These are phyloP conservation scores for Clarias magur DNA, from an alignment of 2,113 vertebrate species.

Conservation along the genomic window DNA sequence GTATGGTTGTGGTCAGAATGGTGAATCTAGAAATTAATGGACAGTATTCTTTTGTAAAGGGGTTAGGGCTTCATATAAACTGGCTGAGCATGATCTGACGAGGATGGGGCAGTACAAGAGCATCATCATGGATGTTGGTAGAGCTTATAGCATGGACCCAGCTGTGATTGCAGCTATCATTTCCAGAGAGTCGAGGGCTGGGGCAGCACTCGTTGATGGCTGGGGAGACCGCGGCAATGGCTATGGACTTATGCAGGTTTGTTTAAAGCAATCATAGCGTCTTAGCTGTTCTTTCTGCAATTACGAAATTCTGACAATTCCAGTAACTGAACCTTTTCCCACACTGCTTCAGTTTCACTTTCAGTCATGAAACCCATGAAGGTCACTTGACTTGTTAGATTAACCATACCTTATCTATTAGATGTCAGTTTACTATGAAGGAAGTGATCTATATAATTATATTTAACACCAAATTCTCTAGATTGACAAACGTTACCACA, in stretches of 20 bases:
- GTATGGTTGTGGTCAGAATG: background rate
- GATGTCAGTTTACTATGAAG: background rate
- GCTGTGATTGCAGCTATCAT: conserved; percentile 74
- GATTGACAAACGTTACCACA: conserved; percentile 71
- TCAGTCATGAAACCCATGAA: background rate
- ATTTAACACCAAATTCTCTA: background rate
- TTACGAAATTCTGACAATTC: background rate
- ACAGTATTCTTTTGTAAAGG: conserved; percentile 63
- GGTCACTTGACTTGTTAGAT: background rate
- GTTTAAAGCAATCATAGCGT: background rate
- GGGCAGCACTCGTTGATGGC: conserved; percentile 56
- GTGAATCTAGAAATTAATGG: too few relatives aligned
- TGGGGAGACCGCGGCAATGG: conserved; percentile 65
- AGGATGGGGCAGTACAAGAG: conserved; percentile 65
- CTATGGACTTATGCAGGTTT: conserved; percentile 75
- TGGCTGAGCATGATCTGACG: conserved; percentile 65
- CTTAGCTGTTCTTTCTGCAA: background rate
- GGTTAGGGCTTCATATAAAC: conserved; percentile 59
- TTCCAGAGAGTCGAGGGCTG: conserved; percentile 68
- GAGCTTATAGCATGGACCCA: conserved; percentile 69
- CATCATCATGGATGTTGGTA: conserved; percentile 63
- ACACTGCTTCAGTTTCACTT: background rate
- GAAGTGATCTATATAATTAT: too few relatives aligned
- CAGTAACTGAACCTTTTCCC: background rate
- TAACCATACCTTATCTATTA: background rate